Evolutionary conservation across 2,888 invertebrate genomes (phyloP).

Genomic region (Microplitis manilae): DNA sequence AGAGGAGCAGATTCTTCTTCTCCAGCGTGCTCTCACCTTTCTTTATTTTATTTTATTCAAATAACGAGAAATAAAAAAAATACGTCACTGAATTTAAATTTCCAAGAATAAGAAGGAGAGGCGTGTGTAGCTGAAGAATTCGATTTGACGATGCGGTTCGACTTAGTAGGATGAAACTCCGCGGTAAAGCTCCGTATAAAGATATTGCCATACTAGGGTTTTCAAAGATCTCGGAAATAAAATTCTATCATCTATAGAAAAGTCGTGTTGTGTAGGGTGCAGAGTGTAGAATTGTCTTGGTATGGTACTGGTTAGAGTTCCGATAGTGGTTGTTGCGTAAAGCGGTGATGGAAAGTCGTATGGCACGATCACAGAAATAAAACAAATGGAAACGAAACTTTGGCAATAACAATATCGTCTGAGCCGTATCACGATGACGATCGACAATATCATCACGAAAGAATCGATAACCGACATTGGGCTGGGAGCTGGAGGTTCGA

Average conservation of each 20-base stretch:
- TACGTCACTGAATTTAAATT: slow-evolving; percentile 48
- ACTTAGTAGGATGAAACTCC: slow-evolving; percentile 19
- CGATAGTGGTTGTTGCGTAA: too few relatives aligned
- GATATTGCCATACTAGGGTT: slow-evolving; percentile 13
- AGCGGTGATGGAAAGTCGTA: too few relatives aligned
- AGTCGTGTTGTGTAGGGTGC: too few relatives aligned
- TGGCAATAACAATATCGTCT: slow-evolving; percentile 23
- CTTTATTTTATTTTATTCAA: slow-evolving; percentile 38
- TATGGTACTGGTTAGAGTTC: too few relatives aligned
- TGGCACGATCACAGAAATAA: neutral
- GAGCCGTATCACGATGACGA: neutral
- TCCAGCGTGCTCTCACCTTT: slow-evolving; percentile 32
- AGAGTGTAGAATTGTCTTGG: too few relatives aligned
- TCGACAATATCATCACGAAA: slow-evolving; percentile 18
- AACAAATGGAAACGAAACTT: slow-evolving; percentile 16
- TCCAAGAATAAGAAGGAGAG: neutral
- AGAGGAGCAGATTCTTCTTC: slow-evolving; percentile 4
- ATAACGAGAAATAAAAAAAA: neutral
- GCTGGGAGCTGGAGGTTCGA: neutral
- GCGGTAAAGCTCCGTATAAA: slow-evolving; percentile 6
- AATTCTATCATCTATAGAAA: neutral
- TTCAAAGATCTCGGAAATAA: neutral
- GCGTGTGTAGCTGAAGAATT: slow-evolving; percentile 40
- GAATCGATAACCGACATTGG: slow-evolving; percentile 25
- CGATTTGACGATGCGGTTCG: slow-evolving; percentile 39